Conservation (phyloP, 2,797 vertebrate species). For the Pampus argenteus region DNA sequence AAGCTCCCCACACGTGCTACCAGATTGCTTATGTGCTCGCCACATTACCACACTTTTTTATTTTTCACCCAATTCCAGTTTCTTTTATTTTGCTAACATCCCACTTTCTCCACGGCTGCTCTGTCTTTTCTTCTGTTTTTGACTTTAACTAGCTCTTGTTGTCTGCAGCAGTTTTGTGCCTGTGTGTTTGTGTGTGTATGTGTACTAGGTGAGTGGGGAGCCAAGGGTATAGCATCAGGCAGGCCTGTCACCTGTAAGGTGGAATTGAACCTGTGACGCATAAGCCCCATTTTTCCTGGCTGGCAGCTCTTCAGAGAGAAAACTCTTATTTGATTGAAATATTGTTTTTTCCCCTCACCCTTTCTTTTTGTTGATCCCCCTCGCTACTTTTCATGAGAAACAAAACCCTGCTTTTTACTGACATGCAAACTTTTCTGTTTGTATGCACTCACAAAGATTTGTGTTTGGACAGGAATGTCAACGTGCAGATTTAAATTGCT, state of each 20-base stretch:
- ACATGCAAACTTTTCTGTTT: slow-evolving; percentile 85
- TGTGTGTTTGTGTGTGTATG: slow-evolving; percentile 29
- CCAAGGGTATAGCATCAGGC: slow-evolving; percentile 79
- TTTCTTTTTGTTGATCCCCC: slow-evolving; percentile 78
- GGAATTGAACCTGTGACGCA: slow-evolving; percentile 81
- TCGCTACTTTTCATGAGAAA: slow-evolving; percentile 72
- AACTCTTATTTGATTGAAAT: slow-evolving; percentile 81
- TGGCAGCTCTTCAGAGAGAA: slow-evolving; percentile 77
- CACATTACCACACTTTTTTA: slow-evolving; percentile 71
- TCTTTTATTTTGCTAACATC: slow-evolving; percentile 75
- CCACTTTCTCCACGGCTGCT: slow-evolving; percentile 73
- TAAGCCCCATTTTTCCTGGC: slow-evolving; percentile 65
- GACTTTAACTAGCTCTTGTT: slow-evolving; percentile 79
- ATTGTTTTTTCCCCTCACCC: slow-evolving; percentile 67
- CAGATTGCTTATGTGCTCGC: slow-evolving; percentile 82
- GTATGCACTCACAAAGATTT: slow-evolving; percentile 71
- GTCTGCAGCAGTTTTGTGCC: slow-evolving; percentile 61
- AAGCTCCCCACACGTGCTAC: slow-evolving; percentile 74
- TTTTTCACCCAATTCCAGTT: slow-evolving; percentile 72
- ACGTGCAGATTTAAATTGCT: slow-evolving; percentile 74
- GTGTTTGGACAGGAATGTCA: slow-evolving; percentile 79
- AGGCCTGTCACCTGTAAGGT: slow-evolving; percentile 83
- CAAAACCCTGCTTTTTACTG: slow-evolving; percentile 77
- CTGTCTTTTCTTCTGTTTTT: slow-evolving; percentile 59
- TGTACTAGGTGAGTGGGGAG: slow-evolving; percentile 73